Percentiles rank a stretch among this genome's conserved stretches.
These are phyloP conservation scores for Antheraea mylitta DNA, from an alignment of 1,140 invertebrate species.

Conservation along the genomic window DNA sequence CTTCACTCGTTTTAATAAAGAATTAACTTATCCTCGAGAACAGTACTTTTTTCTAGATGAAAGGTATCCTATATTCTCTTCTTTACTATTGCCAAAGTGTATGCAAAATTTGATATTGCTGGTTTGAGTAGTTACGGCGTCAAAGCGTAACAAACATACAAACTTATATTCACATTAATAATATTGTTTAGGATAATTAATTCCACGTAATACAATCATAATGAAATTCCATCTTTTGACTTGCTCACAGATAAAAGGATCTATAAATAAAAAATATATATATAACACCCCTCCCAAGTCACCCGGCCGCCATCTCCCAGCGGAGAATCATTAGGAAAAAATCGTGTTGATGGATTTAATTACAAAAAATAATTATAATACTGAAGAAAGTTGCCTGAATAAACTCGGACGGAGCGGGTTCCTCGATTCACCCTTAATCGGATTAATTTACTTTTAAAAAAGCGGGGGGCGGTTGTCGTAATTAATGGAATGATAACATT, in stretches of 20 bases:
- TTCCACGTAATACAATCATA: not conserved
- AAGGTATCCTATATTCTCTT: too few species aligned
- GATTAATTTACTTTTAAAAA: conserved; percentile 78
- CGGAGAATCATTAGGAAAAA: conserved; percentile 78
- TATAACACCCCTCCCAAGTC: conserved; percentile 34
- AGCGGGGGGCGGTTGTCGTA: conserved; percentile 73
- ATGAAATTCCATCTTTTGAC: not conserved
- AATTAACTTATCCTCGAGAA: too few species aligned
- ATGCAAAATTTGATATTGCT: too few species aligned
- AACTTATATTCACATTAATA: too few species aligned
- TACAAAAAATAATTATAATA: conserved; percentile 76
- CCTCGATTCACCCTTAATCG: conserved; percentile 76
- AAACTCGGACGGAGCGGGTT: conserved; percentile 75
- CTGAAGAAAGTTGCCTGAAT: conserved; percentile 75
- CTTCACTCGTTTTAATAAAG: too few species aligned
- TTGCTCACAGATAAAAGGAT: conserved; percentile 1
- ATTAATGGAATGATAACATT: conserved; percentile 79
- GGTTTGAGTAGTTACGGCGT: too few species aligned
- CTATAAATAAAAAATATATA: conserved; percentile 44
- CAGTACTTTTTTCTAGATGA: too few species aligned
- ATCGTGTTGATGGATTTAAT: conserved; percentile 79
- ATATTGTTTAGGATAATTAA: too few species aligned
- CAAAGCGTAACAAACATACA: too few species aligned
- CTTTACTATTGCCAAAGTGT: too few species aligned
- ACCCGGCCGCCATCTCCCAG: conserved; percentile 46